These are phyloP conservation scores for Pocota personata DNA, from an alignment of 2,888 invertebrate genomes.

Conservation along the genomic window DNA sequence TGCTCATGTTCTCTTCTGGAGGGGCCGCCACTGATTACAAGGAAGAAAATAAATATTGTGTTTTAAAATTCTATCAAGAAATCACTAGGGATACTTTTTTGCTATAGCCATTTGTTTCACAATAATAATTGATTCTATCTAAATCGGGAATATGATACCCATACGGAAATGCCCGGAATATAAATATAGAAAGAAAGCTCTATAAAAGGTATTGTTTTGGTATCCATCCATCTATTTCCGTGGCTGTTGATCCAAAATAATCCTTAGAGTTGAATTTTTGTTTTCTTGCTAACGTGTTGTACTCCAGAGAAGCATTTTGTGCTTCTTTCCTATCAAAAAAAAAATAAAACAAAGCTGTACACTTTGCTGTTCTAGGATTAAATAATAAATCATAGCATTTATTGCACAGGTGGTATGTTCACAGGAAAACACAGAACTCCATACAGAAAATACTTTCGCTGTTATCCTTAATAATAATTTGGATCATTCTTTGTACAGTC, in stretches of 20 bases:
- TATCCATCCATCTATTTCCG: conserved; percentile 48
- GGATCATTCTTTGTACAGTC: conserved; percentile 62
- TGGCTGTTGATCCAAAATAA: conserved; percentile 69
- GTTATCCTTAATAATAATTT: conserved; percentile 71
- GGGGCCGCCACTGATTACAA: no score
- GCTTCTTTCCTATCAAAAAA: conserved; percentile 14
- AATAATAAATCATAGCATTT: conserved; percentile 74
- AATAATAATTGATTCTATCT: conserved; percentile 53
- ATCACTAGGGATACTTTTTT: conserved; percentile 17
- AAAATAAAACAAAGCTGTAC: conserved; percentile 53
- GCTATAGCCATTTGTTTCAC: conserved; percentile 33
- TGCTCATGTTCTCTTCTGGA: no score
- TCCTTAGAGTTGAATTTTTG: conserved; percentile 38
- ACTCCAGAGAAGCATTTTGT: conserved; percentile 8
- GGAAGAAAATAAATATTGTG: no score
- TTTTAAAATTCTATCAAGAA: conserved; percentile 55
- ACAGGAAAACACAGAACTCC: conserved; percentile 18
- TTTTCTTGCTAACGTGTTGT: conserved; percentile 1
- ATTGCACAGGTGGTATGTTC: conserved; percentile 69
- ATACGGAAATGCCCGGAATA: neutral
- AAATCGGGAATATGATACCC: conserved; percentile 19
- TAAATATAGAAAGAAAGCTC: conserved; percentile 7
- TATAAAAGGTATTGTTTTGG: conserved; percentile 16
- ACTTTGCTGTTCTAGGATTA: conserved; percentile 69
- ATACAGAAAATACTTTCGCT: conserved; percentile 43